Conservation (phyloP, 2,797 vertebrate species). For the Zenarchopterus dispar region DNA sequence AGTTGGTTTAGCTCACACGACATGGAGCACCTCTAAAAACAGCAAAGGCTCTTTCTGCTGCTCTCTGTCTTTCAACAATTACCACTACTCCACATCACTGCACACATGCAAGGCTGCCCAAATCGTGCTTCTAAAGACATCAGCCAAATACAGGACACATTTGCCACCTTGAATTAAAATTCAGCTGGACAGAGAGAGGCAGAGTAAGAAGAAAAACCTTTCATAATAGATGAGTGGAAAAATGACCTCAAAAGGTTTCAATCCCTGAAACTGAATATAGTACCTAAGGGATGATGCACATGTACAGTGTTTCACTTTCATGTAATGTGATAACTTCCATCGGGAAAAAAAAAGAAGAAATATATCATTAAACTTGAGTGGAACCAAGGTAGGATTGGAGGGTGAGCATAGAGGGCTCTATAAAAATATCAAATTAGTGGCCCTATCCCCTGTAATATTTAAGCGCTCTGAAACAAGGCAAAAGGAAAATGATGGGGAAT, state of each 20-base stretch:
- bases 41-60: constrained; percentile 34
- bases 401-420: constrained; percentile 18
- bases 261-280: constrained; percentile 57
- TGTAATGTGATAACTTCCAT: constrained; percentile 51
- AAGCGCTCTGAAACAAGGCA: not conserved
- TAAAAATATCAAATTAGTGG: not conserved
- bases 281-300: constrained; percentile 15
- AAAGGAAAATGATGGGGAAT: constrained; percentile 13
- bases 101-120: not conserved
- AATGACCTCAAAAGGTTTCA: constrained; percentile 50
- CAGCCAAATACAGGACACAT: constrained; percentile 1
- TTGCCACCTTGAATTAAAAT: constrained; percentile 19
- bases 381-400: constrained; percentile 29
- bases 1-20: constrained; percentile 61
- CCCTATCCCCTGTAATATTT: not conserved
- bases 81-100: constrained; percentile 19
- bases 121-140: not conserved
- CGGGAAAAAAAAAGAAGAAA: constrained; percentile 7
- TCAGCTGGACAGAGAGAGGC: constrained; percentile 13
- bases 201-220: constrained; percentile 29
- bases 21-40: constrained; percentile 46
- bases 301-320: constrained; percentile 41
- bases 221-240: constrained; percentile 63
- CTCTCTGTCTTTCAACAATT: constrained; percentile 32
- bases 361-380: not conserved